Conservation (phyloP, 92 coral and sea anemone genomes). For the Siderastrea radians region DNA sequence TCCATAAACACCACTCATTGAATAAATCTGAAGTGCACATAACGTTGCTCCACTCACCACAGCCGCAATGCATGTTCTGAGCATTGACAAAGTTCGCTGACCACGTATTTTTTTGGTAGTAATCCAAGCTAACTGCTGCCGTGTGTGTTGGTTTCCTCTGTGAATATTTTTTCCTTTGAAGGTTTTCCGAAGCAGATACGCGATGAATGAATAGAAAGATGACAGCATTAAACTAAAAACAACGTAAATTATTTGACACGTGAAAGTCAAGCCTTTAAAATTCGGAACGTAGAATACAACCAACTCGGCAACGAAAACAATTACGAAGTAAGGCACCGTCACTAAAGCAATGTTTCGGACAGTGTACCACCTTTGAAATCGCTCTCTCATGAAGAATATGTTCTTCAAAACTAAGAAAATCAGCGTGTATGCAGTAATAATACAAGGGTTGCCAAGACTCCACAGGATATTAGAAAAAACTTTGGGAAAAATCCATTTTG, state of each 20-base stretch:
- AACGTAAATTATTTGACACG: conserved; percentile 41
- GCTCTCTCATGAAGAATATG: conserved; percentile 29
- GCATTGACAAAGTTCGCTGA: neutral
- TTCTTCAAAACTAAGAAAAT: conserved; percentile 47
- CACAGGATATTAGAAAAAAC: conserved; percentile 23
- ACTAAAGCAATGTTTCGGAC: neutral
- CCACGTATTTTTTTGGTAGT: conserved; percentile 28
- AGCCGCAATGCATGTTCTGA: conserved; percentile 39
- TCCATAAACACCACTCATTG: conserved; percentile 55
- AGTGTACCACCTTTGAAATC: conserved; percentile 54
- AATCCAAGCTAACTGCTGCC: conserved; percentile 23
- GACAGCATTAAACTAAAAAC: conserved; percentile 21
- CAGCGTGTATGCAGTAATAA: conserved; percentile 35
- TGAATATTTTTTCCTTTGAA: neutral
- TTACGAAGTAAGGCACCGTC: conserved; percentile 24
- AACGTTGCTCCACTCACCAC: conserved; percentile 27
- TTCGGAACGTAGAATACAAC: conserved; percentile 19
- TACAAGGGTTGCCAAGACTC: conserved; percentile 49
- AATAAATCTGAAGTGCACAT: conserved; percentile 38
- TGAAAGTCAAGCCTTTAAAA: conserved; percentile 11
- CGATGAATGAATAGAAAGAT: conserved; percentile 28
- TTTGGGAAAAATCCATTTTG: conserved; percentile 19
- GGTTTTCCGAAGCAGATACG: conserved; percentile 33
- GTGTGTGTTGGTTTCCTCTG: neutral
- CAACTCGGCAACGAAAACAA: conserved; percentile 35